Conservation (phyloP, 2,113 vertebrate species). For the Daboia siamensis region DNA sequence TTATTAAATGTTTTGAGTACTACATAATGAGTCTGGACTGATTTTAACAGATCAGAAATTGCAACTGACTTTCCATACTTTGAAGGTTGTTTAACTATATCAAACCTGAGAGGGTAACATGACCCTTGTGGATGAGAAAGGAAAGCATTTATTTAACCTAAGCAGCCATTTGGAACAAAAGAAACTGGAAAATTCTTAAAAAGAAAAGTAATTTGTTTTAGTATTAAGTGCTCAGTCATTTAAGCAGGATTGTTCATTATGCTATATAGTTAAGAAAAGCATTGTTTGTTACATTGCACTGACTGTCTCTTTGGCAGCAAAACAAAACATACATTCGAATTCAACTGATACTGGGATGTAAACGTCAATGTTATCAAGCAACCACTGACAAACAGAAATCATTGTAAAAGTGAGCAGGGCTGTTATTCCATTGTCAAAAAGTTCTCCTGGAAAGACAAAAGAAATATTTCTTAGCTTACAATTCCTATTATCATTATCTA, state of each 20-base stretch:
- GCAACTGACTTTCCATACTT: neutral
- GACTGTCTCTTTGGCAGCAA: neutral
- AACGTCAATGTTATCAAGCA: neutral
- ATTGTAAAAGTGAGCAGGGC: neutral
- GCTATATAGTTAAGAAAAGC: neutral
- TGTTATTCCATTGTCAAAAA: neutral
- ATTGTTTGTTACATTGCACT: neutral
- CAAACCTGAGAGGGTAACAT: neutral
- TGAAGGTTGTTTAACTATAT: neutral
- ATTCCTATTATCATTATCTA: neutral
- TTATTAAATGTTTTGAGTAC: conserved; percentile 3
- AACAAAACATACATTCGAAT: neutral
- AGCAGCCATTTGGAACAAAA: neutral
- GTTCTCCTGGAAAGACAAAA: neutral
- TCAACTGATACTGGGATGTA: neutral
- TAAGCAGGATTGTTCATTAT: neutral
- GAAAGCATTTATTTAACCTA: neutral
- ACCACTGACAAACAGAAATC: neutral
- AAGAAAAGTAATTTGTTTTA: neutral
- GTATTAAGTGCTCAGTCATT: neutral
- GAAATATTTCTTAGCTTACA: neutral
- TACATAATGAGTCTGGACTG: neutral
- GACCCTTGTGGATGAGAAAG: neutral
- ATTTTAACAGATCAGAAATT: neutral
- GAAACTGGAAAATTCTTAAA: neutral